Conservation (phyloP, 2,888 invertebrate species). For the Tenthredo notha region DNA sequence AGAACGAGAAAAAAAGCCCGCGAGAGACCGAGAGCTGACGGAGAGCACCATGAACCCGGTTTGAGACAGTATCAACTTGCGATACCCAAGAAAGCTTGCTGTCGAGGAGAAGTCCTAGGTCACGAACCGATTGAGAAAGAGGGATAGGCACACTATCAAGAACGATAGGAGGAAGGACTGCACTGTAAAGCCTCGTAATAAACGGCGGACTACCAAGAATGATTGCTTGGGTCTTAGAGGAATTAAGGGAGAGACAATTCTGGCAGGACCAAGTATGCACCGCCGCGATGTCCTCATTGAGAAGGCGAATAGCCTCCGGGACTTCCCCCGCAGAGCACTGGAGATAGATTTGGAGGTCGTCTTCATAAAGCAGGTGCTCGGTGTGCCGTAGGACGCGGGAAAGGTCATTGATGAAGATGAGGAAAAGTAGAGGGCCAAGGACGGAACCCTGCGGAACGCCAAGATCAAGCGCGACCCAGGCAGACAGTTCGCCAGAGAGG, state of each 20-base stretch:
- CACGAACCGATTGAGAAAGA: not conserved
- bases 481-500: too few relatives aligned
- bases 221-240: too few relatives aligned
- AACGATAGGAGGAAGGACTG: not conserved
- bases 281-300: too few relatives aligned
- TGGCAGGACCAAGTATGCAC: too few relatives aligned
- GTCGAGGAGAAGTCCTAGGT: too few relatives aligned
- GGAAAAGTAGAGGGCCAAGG: not conserved
- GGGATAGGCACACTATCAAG: not conserved
- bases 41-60: too few relatives aligned
- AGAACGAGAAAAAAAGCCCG: too few relatives aligned
- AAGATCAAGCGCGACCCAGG: too few relatives aligned
- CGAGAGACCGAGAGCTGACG: too few relatives aligned
- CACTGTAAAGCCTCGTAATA: too few relatives aligned
- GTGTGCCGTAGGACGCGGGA: not conserved
- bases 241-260: too few relatives aligned
- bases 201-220: too few relatives aligned
- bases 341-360: constrained; percentile 4
- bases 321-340: not conserved
- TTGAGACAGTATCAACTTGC: not conserved
- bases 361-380: not conserved
- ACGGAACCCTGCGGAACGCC: not conserved
- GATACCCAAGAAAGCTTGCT: not conserved
- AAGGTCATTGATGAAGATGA: not conserved
- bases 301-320: not conserved